These are phyloP conservation scores for Saccostrea cuccullata DNA, from an alignment of 1,140 invertebrate species.

Conservation along the genomic window DNA sequence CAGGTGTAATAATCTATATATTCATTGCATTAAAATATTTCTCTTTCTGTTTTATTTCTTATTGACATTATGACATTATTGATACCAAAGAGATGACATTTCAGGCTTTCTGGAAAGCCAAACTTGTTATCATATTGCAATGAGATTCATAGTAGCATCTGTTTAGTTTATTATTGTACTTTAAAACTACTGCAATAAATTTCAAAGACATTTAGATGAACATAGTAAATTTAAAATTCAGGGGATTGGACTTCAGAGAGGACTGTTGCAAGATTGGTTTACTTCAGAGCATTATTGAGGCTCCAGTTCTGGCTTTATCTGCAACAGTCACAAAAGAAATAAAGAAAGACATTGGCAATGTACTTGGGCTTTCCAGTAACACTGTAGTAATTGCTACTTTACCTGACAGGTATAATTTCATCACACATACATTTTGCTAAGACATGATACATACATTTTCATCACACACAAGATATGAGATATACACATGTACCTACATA, in stretches of 20 bases:
- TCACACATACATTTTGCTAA: neutral
- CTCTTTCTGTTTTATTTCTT: too few relatives aligned
- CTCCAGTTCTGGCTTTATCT: neutral
- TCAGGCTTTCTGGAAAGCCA: too few relatives aligned
- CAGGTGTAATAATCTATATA: too few relatives aligned
- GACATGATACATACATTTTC: neutral
- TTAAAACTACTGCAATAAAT: neutral
- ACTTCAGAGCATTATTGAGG: neutral
- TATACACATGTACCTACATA: too few relatives aligned
- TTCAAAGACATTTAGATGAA: neutral
- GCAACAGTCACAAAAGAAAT: neutral
- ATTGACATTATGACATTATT: too few relatives aligned
- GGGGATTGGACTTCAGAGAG: slow-evolving; percentile 24
- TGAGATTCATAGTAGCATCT: too few relatives aligned
- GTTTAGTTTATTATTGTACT: too few relatives aligned
- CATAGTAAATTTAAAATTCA: slow-evolving; percentile 9
- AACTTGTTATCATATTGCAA: too few relatives aligned
- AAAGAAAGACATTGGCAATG: neutral
- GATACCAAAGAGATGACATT: too few relatives aligned
- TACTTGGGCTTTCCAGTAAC: slow-evolving; percentile 4
- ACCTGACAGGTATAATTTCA: slow-evolving; percentile 10
- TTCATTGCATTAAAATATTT: too few relatives aligned
- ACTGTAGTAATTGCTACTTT: slow-evolving; percentile 2
- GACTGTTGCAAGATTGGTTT: slow-evolving; percentile 4
- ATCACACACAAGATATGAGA: neutral